Evolutionary conservation across 92 coral and sea anemone genomes (phyloP).

Genomic region (Parazoanthus swiftii): DNA sequence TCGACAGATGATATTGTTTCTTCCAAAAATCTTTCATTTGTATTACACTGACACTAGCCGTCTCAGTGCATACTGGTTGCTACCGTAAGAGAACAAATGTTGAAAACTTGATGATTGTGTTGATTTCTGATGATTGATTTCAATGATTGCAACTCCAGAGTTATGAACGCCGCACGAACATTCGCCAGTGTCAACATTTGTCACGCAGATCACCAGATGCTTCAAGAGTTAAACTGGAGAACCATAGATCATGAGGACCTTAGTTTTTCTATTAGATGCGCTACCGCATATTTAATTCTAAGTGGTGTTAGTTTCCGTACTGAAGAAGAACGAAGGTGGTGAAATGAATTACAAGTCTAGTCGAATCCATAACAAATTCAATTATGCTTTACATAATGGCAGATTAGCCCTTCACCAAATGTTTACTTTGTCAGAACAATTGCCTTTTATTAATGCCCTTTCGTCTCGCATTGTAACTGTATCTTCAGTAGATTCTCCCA

Average conservation of each 20-base stretch:
- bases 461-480: too few species aligned
- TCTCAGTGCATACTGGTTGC: too few species aligned
- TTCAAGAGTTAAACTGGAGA: neutral
- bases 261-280: neutral
- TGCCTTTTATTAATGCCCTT: neutral
- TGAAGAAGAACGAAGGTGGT: neutral
- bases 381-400: neutral
- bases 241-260: slow-evolving; percentile 5
- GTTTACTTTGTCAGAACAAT: slow-evolving; percentile 7
- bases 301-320: neutral
- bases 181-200: neutral
- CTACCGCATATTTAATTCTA: too few species aligned
- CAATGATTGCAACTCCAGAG: too few species aligned
- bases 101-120: too few species aligned
- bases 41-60: too few species aligned
- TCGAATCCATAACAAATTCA: too few species aligned
- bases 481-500: too few species aligned
- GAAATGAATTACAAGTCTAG: too few species aligned
- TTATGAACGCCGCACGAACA: neutral
- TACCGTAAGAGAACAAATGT: too few species aligned
- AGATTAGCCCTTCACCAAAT: neutral
- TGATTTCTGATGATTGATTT: too few species aligned
- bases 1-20: neutral
- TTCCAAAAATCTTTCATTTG: neutral
- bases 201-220: neutral